Evolutionary conservation across 2,888 invertebrate genomes (phyloP), one percentile per base, ranked within the genome.

Genomic region (Frankliniella intonsa): DNA sequence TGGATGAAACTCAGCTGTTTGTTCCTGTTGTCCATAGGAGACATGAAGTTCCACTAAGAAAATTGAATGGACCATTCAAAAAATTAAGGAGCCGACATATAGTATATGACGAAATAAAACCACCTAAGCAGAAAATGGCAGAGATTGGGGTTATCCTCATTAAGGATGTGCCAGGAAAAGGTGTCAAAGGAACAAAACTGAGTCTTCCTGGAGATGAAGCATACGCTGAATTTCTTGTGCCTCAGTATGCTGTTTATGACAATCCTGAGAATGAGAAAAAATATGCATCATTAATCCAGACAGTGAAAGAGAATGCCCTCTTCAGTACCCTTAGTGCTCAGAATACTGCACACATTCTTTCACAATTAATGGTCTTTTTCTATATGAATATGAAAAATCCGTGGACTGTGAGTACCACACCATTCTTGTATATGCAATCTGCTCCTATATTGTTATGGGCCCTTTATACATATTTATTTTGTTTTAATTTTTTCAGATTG

Each of bases 401-500:
- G 7, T 76, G 69, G 69, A 76, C 69, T 22, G 69, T 76, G 5
- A 76, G 69, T 76, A 62, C n/a, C 0, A 17, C 10, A 17, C 19
- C 17, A 14, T 7, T 55, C 17, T 62, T 62, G 17, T n/a, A 55
- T n/a, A 62, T 62, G 62, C 11, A 55, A 17, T 55, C 17, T 14
- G 0, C 12, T 55, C 19, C 55, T 5, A 14, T 55, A 55, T 12
- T 55, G 0, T 14, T 19, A 0, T 38, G 2, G 38, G 38, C 5
- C 38, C 38, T 5, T 14, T 55, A 0, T 55, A 5, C 5, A 55
- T 55, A 14, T 14, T 14, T 19, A 12, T 14, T 14, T 14, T 55
- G 19, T 19, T n/a, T n/a, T 9, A 9, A 0, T 76, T 22, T 11
- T 10, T 22, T 8, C 25, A 76, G 69, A 86, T 98, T n/a, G 92